Conservation (phyloP, 1,140 invertebrate genomes). For the Papilio polytes region DNA sequence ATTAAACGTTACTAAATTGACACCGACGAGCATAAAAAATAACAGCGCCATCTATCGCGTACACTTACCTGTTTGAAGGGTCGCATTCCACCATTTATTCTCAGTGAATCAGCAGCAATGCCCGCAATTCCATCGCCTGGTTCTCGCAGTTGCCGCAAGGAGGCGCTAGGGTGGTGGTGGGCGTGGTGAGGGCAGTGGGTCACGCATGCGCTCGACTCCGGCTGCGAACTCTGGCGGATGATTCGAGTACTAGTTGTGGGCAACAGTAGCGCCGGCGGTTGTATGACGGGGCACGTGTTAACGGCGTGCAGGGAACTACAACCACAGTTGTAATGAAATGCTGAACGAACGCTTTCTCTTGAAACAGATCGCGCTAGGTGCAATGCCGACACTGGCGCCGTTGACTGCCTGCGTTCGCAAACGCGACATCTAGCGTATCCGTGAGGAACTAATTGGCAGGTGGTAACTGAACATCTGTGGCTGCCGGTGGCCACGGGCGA, state of each 20-base stretch:
- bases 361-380: conserved; percentile 90
- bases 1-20: conserved; percentile 1
- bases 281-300: conserved; percentile 86
- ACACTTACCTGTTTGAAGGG: conserved; percentile 96
- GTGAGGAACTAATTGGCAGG: conserved; percentile 85
- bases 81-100: conserved; percentile 98
- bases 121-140: conserved; percentile 95
- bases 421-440: conserved; percentile 86
- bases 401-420: conserved; percentile 89
- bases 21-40: conserved; percentile 2
- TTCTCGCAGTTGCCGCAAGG: conserved; percentile 92
- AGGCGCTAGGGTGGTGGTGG: conserved; percentile 89
- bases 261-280: conserved; percentile 88
- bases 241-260: conserved; percentile 90
- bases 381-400: conserved; percentile 89
- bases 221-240: conserved; percentile 95
- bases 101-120: conserved; percentile 97
- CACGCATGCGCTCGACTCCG: conserved; percentile 90
- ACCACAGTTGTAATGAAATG: conserved; percentile 85
- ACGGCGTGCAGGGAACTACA: conserved; percentile 82
- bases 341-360: conserved; percentile 88
- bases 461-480: conserved; percentile 85
- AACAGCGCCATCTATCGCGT: conserved; percentile 66
- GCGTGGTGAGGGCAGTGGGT: conserved; percentile 85
- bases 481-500: conserved; percentile 83